Conservation (phyloP, 2,888 invertebrate genomes). For the Pogonocherus hispidulus region DNA sequence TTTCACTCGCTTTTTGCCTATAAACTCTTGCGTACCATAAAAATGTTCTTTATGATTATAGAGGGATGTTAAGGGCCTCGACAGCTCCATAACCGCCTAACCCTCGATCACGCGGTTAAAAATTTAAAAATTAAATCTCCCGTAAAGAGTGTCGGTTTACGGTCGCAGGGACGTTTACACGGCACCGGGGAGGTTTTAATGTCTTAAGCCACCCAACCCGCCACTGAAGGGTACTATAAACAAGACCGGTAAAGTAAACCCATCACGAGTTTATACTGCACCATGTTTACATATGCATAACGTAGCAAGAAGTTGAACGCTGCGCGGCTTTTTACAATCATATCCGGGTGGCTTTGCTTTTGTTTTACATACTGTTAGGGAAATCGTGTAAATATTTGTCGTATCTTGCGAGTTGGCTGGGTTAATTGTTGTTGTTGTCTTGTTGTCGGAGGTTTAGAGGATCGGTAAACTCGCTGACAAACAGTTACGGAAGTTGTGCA, state of each 20-base stretch:
- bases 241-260: slow-evolving; percentile 49
- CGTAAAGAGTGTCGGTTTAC: background rate
- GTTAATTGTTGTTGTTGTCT: slow-evolving; percentile 21
- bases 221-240: slow-evolving; percentile 17
- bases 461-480: slow-evolving; percentile 6
- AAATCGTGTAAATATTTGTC: slow-evolving; percentile 26
- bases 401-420: slow-evolving; percentile 10
- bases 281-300: slow-evolving; percentile 55
- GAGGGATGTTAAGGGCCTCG: background rate
- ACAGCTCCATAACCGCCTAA: too few species aligned
- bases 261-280: slow-evolving; percentile 54
- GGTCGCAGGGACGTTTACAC: background rate
- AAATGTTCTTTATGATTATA: background rate
- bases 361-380: slow-evolving; percentile 15
- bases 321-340: slow-evolving; percentile 6
- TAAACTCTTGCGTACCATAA: too few species aligned
- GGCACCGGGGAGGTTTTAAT: slow-evolving; percentile 4
- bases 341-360: background rate
- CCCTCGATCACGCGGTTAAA: background rate
- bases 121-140: background rate
- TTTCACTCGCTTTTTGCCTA: too few species aligned
- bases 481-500: background rate
- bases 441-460: background rate
- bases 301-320: slow-evolving; percentile 30
- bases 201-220: background rate